phyloP scores from a whole-genome alignment of 1,140 invertebrate genomes.

The Halictus rubicundus region DNA sequence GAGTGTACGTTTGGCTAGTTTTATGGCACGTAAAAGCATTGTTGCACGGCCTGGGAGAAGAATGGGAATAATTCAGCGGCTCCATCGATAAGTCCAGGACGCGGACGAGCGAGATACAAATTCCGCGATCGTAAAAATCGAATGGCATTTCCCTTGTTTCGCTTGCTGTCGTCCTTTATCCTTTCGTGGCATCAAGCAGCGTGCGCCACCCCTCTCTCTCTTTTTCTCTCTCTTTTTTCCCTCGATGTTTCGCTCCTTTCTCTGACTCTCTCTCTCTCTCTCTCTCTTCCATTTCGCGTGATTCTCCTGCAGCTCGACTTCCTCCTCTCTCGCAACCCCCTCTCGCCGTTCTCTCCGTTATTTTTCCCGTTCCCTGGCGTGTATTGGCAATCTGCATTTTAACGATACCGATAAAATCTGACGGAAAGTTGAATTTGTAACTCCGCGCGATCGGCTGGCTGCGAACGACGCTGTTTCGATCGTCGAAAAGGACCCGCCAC shows the following conservation, averaged over 20 bases:
- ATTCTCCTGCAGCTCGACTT: too few relatives aligned
- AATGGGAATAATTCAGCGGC: conserved; percentile 77
- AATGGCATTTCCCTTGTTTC: conserved; percentile 38
- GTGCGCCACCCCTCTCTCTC: not conserved
- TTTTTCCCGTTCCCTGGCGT: conserved; percentile 16
- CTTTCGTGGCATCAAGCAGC: conserved; percentile 1
- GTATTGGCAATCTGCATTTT: conserved; percentile 73
- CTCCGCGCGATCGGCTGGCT: not conserved
- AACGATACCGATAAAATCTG: conserved; percentile 72
- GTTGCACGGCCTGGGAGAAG: conserved; percentile 67
- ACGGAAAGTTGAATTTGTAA: conserved; percentile 44
- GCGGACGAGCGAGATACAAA: conserved; percentile 69
- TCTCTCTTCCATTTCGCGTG: conserved; percentile 8
- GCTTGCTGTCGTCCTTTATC: conserved; percentile 41
- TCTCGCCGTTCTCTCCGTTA: not conserved
- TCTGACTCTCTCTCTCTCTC: not conserved
- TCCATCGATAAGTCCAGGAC: conserved; percentile 69
- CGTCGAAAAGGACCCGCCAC: not conserved
- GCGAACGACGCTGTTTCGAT: not conserved
- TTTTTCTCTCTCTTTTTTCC: not conserved
- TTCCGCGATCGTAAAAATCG: conserved; percentile 76
- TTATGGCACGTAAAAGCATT: conserved; percentile 77
- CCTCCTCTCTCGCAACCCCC: not conserved
- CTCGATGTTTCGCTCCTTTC: not conserved
- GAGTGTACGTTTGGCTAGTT: conserved; percentile 61